Evolutionary conservation across 2,797 vertebrate genomes (phyloP).

Genomic region (Dendrocincla tyrannina): DNA sequence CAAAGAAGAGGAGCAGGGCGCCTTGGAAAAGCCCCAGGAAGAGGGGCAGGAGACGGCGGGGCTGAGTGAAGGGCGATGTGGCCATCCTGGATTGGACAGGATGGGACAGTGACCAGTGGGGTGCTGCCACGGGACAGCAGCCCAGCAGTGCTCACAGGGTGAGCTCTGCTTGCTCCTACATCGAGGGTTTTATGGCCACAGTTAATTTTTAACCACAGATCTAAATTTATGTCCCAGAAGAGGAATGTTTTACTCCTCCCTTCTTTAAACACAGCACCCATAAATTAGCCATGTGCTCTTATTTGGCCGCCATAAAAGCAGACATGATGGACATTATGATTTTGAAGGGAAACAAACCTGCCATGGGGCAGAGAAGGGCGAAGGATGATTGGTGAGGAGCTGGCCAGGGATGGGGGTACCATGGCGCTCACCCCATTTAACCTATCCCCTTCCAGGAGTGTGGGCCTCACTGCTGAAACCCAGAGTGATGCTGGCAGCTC

Average conservation of each 20-base stretch:
- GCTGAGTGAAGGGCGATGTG: neutral
- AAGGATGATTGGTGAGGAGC: neutral
- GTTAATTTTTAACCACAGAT: constrained; percentile 27
- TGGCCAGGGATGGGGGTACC: neutral
- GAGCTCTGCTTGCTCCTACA: neutral
- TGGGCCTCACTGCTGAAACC: too few relatives aligned
- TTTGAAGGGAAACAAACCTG: neutral
- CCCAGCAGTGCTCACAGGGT: rapidly evolving
- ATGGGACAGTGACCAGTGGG: neutral
- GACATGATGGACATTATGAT: neutral
- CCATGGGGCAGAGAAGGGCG: rapidly evolving
- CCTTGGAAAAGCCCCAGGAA: constrained; percentile 76
- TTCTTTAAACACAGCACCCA: neutral
- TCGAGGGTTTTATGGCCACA: rapidly evolving
- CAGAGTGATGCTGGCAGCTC: neutral
- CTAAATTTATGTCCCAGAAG: neutral
- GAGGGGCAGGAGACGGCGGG: constrained; percentile 73
- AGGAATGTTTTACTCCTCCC: neutral
- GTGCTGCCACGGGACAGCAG: neutral
- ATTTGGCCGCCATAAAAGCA: neutral
- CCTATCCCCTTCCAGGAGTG: rapidly evolving
- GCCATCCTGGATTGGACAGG: neutral
- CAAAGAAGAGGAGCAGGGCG: constrained; percentile 72
- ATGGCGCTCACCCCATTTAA: rapidly evolving
- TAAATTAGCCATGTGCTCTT: neutral